Conservation (phyloP, 2,888 invertebrate genomes). For the Hedychridium roseum region DNA sequence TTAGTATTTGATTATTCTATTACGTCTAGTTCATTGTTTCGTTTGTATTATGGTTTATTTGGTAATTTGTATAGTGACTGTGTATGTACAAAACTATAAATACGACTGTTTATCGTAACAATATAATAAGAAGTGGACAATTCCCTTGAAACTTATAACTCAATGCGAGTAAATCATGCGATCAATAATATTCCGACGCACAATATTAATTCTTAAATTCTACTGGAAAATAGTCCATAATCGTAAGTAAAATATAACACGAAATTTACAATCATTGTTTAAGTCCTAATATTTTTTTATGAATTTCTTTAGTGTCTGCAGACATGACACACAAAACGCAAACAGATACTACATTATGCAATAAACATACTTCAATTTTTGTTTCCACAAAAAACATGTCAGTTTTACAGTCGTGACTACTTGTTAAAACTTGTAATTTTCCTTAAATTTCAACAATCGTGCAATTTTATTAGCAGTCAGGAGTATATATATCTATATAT, state of each 20-base stretch:
- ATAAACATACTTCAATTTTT: no score
- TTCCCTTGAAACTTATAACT: constrained; percentile 2
- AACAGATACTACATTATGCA: background rate
- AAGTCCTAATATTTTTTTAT: constrained; percentile 22
- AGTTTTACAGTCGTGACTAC: constrained; percentile 13
- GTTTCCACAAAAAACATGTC: no score
- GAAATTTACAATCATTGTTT: constrained; percentile 18
- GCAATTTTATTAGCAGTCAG: constrained; percentile 16
- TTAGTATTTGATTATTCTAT: constrained; percentile 1
- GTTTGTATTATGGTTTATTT: no score
- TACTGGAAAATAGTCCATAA: constrained; percentile 15
- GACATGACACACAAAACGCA: constrained; percentile 19
- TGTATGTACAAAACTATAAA: background rate
- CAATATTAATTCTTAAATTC: no score
- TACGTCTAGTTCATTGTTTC: constrained; percentile 1
- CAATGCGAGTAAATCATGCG: constrained; percentile 1
- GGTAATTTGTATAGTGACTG: no score
- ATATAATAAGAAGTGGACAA: constrained; percentile 17
- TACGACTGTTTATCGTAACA: constrained; percentile 12
- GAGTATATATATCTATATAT: constrained; percentile 12
- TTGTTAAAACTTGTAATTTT: constrained; percentile 19
- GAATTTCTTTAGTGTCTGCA: constrained; percentile 22
- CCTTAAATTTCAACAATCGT: constrained; percentile 36
- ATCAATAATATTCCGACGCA: no score
- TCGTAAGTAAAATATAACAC: constrained; percentile 15